These are phyloP conservation scores for Scaptomyza pallida DNA, from an alignment of 1,140 invertebrate genomes.

Conservation along the genomic window DNA sequence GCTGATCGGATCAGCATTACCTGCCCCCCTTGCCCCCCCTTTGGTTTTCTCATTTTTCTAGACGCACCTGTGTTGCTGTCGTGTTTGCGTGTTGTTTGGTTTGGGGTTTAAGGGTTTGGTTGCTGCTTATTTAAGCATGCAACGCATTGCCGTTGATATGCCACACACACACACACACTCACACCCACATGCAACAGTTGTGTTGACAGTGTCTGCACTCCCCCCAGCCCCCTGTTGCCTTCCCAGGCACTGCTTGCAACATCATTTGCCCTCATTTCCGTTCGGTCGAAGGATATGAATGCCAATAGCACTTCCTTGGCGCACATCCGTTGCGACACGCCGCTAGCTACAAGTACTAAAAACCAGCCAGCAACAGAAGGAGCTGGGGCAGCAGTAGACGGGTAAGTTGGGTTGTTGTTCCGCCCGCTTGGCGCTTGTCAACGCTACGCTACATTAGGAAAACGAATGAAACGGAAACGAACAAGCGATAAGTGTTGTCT, in stretches of 20 bases:
- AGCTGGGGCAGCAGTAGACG: not conserved
- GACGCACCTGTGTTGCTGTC: constrained; percentile 17
- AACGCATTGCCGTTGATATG: constrained; percentile 27
- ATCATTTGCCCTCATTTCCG: constrained; percentile 62
- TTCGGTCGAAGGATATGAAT: constrained; percentile 69
- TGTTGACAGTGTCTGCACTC: constrained; percentile 29
- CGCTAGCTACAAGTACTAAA: constrained; percentile 12
- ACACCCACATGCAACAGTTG: constrained; percentile 70
- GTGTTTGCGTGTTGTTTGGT: constrained; percentile 15
- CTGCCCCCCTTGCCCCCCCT: not conserved
- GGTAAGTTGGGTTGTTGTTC: constrained; percentile 37
- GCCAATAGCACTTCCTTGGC: constrained; percentile 73
- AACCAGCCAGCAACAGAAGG: constrained; percentile 1
- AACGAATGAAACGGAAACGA: constrained; percentile 83
- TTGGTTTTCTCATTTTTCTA: not conserved
- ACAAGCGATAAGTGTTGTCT: constrained; percentile 81
- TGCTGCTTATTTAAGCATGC: constrained; percentile 66
- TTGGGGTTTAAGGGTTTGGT: constrained; percentile 14
- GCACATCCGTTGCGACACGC: constrained; percentile 66
- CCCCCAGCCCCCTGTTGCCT: too few relatives aligned
- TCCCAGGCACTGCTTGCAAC: constrained; percentile 48
- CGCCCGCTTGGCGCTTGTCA: constrained; percentile 63
- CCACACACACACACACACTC: constrained; percentile 2
- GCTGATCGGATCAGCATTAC: constrained; percentile 62
- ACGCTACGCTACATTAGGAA: constrained; percentile 80